Percentiles rank a stretch among this genome's conserved stretches.
Conservation (phyloP, 2,113 vertebrate genomes). For the Empidonax traillii region DNA sequence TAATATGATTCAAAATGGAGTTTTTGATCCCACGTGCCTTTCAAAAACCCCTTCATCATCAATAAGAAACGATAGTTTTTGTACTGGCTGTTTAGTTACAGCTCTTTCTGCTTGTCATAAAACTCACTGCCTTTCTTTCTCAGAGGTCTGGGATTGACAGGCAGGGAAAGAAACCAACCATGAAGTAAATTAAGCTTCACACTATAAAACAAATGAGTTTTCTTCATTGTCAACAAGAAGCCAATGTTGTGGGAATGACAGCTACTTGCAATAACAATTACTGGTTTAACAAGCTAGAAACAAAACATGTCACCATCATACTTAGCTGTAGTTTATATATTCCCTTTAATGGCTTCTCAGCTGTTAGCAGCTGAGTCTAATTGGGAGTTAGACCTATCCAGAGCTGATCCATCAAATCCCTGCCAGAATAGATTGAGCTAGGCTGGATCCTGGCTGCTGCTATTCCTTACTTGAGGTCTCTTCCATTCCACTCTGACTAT, state of each 20-base stretch:
- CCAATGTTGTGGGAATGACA: slow-evolving; percentile 35
- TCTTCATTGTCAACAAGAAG: slow-evolving; percentile 49
- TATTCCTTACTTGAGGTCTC: background rate
- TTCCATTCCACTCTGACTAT: background rate
- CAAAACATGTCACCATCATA: slow-evolving; percentile 20
- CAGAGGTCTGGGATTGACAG: slow-evolving; percentile 5
- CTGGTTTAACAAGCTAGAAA: slow-evolving; percentile 59
- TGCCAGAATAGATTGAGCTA: background rate
- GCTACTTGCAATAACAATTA: slow-evolving; percentile 49
- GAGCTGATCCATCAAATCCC: background rate
- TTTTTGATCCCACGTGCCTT: background rate
- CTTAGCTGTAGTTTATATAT: background rate
- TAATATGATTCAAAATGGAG: background rate
- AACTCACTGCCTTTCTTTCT: background rate
- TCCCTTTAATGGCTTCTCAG: background rate
- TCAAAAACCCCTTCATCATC: background rate
- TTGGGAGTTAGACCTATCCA: background rate
- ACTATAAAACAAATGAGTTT: slow-evolving; percentile 51
- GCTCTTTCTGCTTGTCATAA: slow-evolving; percentile 12
- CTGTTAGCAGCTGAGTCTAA: background rate
- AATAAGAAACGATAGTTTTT: background rate
- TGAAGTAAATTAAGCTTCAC: slow-evolving; percentile 56
- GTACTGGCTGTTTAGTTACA: background rate
- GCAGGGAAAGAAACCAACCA: slow-evolving; percentile 38
- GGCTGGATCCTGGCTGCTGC: background rate